Base-by-base conservation (phyloP, 1,140 invertebrate genomes). In the Meteorus sp. region DNA sequence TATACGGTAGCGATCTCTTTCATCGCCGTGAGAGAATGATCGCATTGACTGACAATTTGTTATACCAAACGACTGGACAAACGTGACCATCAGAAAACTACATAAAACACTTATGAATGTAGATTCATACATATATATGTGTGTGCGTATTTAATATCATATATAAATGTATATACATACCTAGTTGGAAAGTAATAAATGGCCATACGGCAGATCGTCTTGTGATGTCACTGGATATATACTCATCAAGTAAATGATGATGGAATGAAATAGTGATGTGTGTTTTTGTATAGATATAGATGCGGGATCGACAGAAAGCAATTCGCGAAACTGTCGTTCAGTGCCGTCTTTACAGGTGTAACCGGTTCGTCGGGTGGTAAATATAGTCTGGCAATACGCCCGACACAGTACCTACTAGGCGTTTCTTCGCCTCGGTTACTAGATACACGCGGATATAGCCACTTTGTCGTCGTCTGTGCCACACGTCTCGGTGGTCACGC, bases 301-400 rank as follows among this genome's bases (percentile, higher is more conserved):
- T 22, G 19, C 50, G 19, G 31, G 50, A 58, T 51, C 37, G 45
- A 51, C 27, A 44, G 23, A 31, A 31, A n/a, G n/a, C 35, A 45
- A 53, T 60, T 47, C 44, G 33, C 33, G 35, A 47, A 61, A 54
- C 50, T 11, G 23, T 51, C 15, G 35, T 35, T 22, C 31, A 48
- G 22, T 45, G n/a, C 15, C 17, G 51, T 64, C 60, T 62, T 71
- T 67, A 71, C 66, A 69, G 66, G 63, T 67, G 66, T 68, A 72
- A 73, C 68, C 69, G 71, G 67, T 62, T 71, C 60, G 66, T 71
- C 63, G 62, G 41, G 48, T 29, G 65, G 60, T 72, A 76, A 75
- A 75, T 74, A 73, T 75, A 75, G 72, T 68, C 66, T 77, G 73
- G 72, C 75, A 72, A 52, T 48, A 51, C 59, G 71, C 73, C 60